Percentiles rank a stretch among this genome's conserved stretches.
These are phyloP conservation scores for Caenorhabditis parvicauda DNA, from an alignment of 2,888 invertebrate species.

Conservation along the genomic window DNA sequence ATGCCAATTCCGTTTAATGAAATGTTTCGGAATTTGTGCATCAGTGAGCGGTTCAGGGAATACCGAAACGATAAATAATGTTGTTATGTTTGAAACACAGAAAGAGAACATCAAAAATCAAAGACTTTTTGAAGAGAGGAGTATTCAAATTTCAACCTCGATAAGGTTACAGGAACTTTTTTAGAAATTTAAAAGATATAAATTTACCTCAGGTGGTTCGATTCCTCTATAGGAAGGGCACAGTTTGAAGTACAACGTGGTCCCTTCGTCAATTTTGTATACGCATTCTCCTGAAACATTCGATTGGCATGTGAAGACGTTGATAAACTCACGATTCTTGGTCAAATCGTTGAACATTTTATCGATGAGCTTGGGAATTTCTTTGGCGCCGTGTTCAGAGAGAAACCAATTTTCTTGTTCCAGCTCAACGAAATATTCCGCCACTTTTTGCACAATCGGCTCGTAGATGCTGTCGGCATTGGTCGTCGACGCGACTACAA, in stretches of 20 bases:
- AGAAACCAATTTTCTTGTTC: constrained; percentile 52
- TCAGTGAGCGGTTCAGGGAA: no score
- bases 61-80: no score
- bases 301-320: neutral
- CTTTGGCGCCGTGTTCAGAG: no score
- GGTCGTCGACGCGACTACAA: constrained; percentile 49
- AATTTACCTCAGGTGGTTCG: constrained; percentile 47
- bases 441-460: constrained; percentile 59
- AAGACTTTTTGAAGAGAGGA: no score
- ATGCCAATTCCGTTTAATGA: no score
- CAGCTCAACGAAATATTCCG: constrained; percentile 57
- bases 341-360: constrained; percentile 48
- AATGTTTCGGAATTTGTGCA: no score
- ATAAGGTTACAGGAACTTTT: no score
- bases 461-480: constrained; percentile 57
- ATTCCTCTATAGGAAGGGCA: constrained; percentile 53
- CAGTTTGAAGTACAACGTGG: constrained; percentile 54
- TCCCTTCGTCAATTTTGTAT: constrained; percentile 35
- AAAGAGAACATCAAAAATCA: no score
- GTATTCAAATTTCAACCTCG: no score
- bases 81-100: no score
- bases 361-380: constrained; percentile 42
- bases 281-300: constrained; percentile 48
- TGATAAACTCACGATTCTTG: constrained; percentile 29
- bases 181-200: neutral